Percentiles rank a stretch among this genome's conserved stretches.
Evolutionary conservation across 2,888 invertebrate species (phyloP).

Genomic region (Chaitophorus viminalis): DNA sequence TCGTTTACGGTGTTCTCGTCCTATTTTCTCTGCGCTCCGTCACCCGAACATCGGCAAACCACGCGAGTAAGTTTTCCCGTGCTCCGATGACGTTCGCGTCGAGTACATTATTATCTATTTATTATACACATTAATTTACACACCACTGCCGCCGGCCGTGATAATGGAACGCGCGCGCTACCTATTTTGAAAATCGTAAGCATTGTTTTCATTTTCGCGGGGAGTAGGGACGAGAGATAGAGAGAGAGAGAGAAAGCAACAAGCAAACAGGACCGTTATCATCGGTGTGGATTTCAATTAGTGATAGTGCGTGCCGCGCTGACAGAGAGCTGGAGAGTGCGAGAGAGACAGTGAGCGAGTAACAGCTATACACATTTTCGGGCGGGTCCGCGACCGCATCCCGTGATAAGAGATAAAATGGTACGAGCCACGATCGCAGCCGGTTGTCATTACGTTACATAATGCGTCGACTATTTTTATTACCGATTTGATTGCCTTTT

Average conservation of each 20-base stretch:
- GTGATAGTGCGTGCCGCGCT: background rate
- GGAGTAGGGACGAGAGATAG: background rate
- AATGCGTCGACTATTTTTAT: background rate
- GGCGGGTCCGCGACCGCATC: slow-evolving; percentile 54
- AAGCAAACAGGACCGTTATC: background rate
- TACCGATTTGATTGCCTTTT: background rate
- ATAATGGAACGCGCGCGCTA: background rate
- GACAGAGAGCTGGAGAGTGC: background rate
- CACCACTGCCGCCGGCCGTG: background rate
- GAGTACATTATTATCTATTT: too few species aligned
- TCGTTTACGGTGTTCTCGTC: background rate
- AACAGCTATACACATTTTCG: slow-evolving; percentile 46
- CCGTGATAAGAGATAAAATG: slow-evolving; percentile 57
- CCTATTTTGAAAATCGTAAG: background rate
- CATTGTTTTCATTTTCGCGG: background rate
- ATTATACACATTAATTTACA: too few species aligned
- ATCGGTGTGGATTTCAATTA: slow-evolving; percentile 21
- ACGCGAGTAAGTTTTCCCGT: background rate
- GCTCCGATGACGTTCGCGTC: background rate
- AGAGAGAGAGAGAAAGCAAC: background rate
- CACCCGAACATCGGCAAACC: background rate
- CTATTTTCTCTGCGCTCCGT: background rate
- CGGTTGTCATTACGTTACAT: slow-evolving; percentile 46
- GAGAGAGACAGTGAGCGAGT: background rate
- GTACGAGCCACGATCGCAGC: slow-evolving; percentile 36